Conservation (phyloP, 1,140 invertebrate genomes). For the Helicoverpa zea region DNA sequence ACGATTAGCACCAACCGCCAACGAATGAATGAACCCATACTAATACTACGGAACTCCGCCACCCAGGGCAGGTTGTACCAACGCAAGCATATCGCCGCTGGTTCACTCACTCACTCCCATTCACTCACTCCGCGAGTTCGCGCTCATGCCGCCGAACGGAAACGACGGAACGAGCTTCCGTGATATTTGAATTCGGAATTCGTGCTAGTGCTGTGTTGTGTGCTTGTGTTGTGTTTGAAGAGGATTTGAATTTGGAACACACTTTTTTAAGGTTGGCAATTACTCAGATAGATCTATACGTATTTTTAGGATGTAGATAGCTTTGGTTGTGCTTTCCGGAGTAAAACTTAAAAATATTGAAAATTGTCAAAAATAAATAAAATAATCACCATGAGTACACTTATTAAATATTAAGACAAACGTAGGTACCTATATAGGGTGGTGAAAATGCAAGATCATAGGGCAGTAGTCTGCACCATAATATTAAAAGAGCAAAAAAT, state of each 20-base stretch:
- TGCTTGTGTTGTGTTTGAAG: not conserved
- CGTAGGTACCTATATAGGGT: no score
- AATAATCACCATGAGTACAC: no score
- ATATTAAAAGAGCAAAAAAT: no score
- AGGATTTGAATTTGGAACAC: not conserved
- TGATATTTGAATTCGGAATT: slow-evolving; percentile 39
- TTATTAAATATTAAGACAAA: no score
- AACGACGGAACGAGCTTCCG: slow-evolving; percentile 20
- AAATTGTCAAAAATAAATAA: no score
- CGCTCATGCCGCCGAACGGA: slow-evolving; percentile 27
- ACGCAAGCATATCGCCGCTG: slow-evolving; percentile 20
- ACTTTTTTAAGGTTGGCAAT: slow-evolving; percentile 11
- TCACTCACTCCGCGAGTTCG: slow-evolving; percentile 2
- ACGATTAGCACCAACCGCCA: not conserved
- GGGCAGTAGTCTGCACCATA: no score
- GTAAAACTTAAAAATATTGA: no score
- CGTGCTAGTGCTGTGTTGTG: slow-evolving; percentile 12
- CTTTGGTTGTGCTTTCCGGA: no score
- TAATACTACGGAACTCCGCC: slow-evolving; percentile 19
- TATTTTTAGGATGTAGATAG: no score
- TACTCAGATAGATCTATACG: no score
- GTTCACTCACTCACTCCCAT: slow-evolving; percentile 18
- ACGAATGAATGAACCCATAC: not conserved
- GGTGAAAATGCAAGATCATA: no score
- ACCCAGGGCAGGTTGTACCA: slow-evolving; percentile 2